Evolutionary conservation across 2,888 invertebrate species (phyloP).

Genomic region (Dastarcus helophoroides): DNA sequence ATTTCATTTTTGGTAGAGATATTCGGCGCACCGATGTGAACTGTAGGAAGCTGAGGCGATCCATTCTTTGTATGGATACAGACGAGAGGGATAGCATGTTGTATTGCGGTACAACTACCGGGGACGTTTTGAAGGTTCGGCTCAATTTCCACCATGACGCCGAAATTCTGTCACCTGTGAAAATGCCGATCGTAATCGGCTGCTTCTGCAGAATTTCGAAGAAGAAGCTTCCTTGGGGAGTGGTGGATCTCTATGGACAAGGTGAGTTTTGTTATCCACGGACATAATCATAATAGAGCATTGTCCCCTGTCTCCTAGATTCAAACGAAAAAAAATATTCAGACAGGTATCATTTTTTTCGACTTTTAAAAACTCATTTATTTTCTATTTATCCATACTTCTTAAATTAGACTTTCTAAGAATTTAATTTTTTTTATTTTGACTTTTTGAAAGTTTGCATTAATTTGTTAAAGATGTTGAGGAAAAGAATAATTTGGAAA

Average conservation of each 20-base stretch:
- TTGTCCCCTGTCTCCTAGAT: too few species aligned
- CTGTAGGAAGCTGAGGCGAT: constrained; percentile 66
- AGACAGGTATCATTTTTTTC: too few species aligned
- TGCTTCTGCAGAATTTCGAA: constrained; percentile 21
- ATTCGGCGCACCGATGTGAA: constrained; percentile 53
- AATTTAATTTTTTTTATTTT: too few species aligned
- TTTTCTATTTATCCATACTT: too few species aligned
- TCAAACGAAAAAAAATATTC: too few species aligned
- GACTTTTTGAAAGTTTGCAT: too few species aligned
- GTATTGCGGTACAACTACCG: constrained; percentile 78
- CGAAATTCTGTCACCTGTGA: constrained; percentile 38
- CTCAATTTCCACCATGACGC: constrained; percentile 50
- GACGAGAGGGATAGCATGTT: constrained; percentile 59
- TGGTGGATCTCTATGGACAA: constrained; percentile 47
- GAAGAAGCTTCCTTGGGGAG: constrained; percentile 42
- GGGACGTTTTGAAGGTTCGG: constrained; percentile 54
- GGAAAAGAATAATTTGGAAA: too few species aligned
- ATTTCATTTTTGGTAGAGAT: constrained; percentile 39
- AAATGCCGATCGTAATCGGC: constrained; percentile 49
- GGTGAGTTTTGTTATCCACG: constrained; percentile 34
- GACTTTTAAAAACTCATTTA: too few species aligned
- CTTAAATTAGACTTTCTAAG: too few species aligned
- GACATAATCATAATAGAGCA: too few species aligned
- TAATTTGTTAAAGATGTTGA: too few species aligned
- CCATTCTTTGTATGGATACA: constrained; percentile 61